Conservation (phyloP, 2,797 vertebrate species). For the Tiaroga cobitis region DNA sequence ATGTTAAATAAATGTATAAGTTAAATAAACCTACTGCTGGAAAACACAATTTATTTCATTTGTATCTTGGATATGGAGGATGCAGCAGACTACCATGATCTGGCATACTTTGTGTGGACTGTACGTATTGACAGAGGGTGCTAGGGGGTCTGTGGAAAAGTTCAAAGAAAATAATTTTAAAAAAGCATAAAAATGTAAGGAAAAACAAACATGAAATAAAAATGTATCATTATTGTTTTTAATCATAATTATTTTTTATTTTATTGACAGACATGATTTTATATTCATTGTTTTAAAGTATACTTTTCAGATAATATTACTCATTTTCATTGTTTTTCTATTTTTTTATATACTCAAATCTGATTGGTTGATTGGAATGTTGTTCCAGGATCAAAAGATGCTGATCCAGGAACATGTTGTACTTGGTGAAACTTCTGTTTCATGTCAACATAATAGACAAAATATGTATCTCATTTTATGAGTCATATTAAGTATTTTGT, state of each 20-base stretch:
- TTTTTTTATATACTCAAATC: neutral
- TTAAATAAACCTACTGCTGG: too few relatives aligned
- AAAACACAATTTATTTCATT: too few relatives aligned
- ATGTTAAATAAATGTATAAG: too few relatives aligned
- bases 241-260: neutral
- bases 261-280: neutral
- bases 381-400: too few relatives aligned
- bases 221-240: neutral
- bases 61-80: neutral
- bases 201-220: neutral
- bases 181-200: too few relatives aligned
- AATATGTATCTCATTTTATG: neutral
- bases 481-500: neutral
- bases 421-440: too few relatives aligned
- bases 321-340: too few relatives aligned
- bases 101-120: neutral
- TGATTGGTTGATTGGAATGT: too few relatives aligned
- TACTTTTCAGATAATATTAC: neutral
- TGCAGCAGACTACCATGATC: neutral
- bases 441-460: neutral
- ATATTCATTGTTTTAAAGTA: too few relatives aligned
- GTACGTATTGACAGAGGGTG: neutral
- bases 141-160: neutral
- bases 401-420: too few relatives aligned
- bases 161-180: neutral